These are phyloP conservation scores for Panagrolaimus sp. DNA, from an alignment of 1,140 invertebrate species.

Conservation along the genomic window DNA sequence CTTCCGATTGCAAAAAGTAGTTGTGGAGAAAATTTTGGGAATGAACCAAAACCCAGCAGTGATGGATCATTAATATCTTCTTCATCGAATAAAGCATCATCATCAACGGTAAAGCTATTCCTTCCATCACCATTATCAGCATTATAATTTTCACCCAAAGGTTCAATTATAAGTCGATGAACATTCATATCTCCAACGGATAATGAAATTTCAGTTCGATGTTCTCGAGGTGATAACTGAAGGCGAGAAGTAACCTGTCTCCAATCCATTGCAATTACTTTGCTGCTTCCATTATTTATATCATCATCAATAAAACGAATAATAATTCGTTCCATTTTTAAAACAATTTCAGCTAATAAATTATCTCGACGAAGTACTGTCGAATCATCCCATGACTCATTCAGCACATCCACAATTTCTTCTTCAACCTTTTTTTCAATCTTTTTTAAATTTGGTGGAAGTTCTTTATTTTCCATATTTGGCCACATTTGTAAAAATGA, in stretches of 20 bases:
- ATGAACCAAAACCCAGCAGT: slow-evolving; percentile 25
- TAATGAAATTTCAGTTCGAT: slow-evolving; percentile 46
- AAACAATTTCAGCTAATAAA: slow-evolving; percentile 83
- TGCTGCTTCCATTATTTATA: slow-evolving; percentile 6
- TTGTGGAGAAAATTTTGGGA: slow-evolving; percentile 12
- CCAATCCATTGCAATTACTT: slow-evolving; percentile 49
- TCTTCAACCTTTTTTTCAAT: slow-evolving; percentile 62
- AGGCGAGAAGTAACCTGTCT: slow-evolving; percentile 38
- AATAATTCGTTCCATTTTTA: slow-evolving; percentile 75
- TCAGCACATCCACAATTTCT: slow-evolving; percentile 66
- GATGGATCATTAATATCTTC: slow-evolving; percentile 24
- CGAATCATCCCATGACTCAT: slow-evolving; percentile 79
- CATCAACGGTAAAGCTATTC: background rate
- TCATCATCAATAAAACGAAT: slow-evolving; percentile 63
- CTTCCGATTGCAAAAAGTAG: slow-evolving; percentile 34
- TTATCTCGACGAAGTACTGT: slow-evolving; percentile 79
- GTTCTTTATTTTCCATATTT: slow-evolving; percentile 23
- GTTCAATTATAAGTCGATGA: slow-evolving; percentile 62
- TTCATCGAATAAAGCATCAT: background rate
- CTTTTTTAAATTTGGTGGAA: slow-evolving; percentile 37
- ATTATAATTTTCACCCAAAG: background rate
- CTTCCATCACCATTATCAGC: background rate
- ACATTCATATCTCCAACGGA: slow-evolving; percentile 73
- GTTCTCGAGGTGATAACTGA: slow-evolving; percentile 46
- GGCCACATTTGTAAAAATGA: slow-evolving; percentile 33